A percentile compares a stretch with the other conserved stretches of the same genome.
These are phyloP conservation scores for Caenorhabditis latens DNA, from an alignment of 1,140 invertebrate species.

Conservation along the genomic window DNA sequence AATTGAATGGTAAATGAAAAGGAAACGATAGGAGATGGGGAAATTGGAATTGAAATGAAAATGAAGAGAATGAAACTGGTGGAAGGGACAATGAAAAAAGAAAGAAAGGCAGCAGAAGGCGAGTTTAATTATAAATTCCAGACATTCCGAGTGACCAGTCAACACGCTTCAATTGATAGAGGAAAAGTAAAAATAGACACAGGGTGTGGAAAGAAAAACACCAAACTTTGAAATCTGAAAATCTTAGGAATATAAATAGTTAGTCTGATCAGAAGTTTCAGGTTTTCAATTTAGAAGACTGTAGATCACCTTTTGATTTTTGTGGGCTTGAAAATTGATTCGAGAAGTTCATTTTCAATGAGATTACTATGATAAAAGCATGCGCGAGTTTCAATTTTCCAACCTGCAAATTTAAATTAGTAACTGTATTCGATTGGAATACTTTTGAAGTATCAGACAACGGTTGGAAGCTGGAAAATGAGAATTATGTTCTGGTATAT, in stretches of 20 bases:
- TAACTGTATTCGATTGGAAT: too few relatives aligned
- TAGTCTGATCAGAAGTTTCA: neutral
- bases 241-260: neutral
- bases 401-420: too few relatives aligned
- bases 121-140: slow-evolving; percentile 32
- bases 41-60: neutral
- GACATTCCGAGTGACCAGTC: neutral
- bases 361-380: too few relatives aligned
- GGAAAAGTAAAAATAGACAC: neutral
- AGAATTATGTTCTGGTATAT: too few relatives aligned
- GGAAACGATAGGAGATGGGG: neutral
- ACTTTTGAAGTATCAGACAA: too few relatives aligned
- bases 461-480: too few relatives aligned
- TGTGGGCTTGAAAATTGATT: too few relatives aligned
- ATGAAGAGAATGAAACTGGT: neutral
- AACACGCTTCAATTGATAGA: neutral
- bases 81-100: neutral
- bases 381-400: too few relatives aligned
- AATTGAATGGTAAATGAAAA: neutral
- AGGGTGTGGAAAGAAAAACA: too few relatives aligned
- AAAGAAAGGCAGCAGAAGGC: neutral
- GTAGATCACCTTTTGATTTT: too few relatives aligned
- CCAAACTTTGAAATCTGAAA: neutral
- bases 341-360: too few relatives aligned
- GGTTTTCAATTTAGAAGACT: too few relatives aligned